A percentile compares a stretch with the other conserved stretches of the same genome.
phyloP scores from a whole-genome alignment of 2,888 invertebrate species.

The Atrina japonica region DNA sequence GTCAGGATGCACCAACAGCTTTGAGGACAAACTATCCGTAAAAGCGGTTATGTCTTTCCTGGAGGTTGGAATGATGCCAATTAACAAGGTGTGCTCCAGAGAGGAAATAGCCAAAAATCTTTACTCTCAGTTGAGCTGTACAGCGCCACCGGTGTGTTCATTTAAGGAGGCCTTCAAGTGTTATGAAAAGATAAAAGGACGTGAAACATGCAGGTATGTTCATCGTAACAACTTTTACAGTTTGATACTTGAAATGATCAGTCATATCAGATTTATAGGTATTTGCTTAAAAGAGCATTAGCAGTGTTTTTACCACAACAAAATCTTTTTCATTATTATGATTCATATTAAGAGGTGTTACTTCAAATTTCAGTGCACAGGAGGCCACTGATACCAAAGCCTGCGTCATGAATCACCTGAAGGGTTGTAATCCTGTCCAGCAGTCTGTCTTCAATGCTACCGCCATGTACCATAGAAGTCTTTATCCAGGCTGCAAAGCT shows the following conservation, averaged over 20 bases:
- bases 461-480: background rate
- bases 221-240: background rate
- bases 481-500: constrained; percentile 1
- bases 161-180: constrained; percentile 23
- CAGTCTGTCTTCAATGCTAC: constrained; percentile 10
- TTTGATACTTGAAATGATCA: background rate
- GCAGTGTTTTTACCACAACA: background rate
- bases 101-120: constrained; percentile 2
- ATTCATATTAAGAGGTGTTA: too few species aligned
- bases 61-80: background rate
- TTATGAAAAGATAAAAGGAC: background rate
- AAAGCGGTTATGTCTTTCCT: constrained; percentile 15
- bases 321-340: too few species aligned
- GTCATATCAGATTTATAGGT: too few species aligned
- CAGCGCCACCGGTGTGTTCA: constrained; percentile 19
- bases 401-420: constrained; percentile 11
- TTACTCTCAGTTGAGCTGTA: background rate
- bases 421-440: constrained; percentile 18
- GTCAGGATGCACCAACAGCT: constrained; percentile 1
- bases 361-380: background rate
- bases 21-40: background rate
- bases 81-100: constrained; percentile 9
- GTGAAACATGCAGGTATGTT: constrained; percentile 15
- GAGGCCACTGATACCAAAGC: background rate
- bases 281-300: too few species aligned